Conservation (phyloP, 2,888 invertebrate species). For the Tanypteryx hageni region DNA sequence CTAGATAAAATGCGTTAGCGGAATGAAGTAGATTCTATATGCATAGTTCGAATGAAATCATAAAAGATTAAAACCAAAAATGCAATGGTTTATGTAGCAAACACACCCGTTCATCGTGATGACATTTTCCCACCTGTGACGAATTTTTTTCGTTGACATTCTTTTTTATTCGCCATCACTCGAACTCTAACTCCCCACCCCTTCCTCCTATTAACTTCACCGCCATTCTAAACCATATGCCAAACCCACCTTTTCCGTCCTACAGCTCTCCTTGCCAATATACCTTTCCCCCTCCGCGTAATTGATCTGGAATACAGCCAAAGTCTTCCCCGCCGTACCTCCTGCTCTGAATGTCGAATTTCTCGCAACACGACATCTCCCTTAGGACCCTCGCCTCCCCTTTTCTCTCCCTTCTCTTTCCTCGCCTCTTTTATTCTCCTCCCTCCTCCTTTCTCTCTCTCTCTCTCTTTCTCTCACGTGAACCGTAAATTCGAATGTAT, state of each 20-base stretch:
- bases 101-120: background rate
- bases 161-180: background rate
- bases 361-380: conserved; percentile 51
- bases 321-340: background rate
- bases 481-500: conserved; percentile 55
- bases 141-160: background rate
- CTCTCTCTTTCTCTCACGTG: background rate
- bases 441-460: background rate
- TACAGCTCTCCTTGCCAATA: background rate
- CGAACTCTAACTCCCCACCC: background rate
- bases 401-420: background rate
- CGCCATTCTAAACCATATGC: background rate
- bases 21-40: background rate
- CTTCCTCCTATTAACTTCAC: background rate
- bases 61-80: background rate
- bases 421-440: background rate
- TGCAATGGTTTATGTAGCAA: no score
- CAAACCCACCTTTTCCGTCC: background rate
- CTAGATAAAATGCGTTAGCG: background rate
- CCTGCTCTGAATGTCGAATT: conserved; percentile 50
- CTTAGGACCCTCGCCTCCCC: background rate
- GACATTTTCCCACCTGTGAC: conserved; percentile 42
- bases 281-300: background rate
- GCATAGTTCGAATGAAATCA: background rate
- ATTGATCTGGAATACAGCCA: conserved; percentile 60